A percentile compares a stretch with the other conserved stretches of the same genome.
Conservation (phyloP, 2,888 invertebrate species). For the Galerucella nymphaeae region DNA sequence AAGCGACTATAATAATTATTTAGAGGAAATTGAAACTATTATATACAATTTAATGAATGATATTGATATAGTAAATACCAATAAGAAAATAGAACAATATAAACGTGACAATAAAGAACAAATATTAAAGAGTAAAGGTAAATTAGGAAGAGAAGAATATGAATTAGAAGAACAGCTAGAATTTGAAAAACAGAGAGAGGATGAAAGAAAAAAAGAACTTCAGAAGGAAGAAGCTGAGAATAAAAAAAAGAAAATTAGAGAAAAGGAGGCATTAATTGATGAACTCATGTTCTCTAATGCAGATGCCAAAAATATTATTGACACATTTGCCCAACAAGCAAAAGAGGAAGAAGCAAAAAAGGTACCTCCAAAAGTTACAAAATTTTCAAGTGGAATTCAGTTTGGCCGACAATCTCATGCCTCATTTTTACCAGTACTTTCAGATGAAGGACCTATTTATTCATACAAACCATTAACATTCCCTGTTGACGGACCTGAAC, state of each 20-base stretch:
- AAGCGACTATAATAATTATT: conserved; percentile 93
- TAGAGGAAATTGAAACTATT: conserved; percentile 94
- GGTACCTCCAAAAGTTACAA: conserved; percentile 69
- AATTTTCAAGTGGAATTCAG: conserved; percentile 89
- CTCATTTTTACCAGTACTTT: conserved; percentile 75
- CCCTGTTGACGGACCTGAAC: conserved; percentile 78
- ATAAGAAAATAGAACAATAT: conserved; percentile 90
- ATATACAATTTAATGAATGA: conserved; percentile 92
- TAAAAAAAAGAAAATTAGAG: conserved; percentile 84
- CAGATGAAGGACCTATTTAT: conserved; percentile 83
- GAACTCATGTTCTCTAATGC: conserved; percentile 94
- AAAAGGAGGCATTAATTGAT: conserved; percentile 93
- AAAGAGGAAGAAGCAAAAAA: conserved; percentile 62
- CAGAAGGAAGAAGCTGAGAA: conserved; percentile 75
- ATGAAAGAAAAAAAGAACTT: conserved; percentile 77
- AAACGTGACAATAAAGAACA: conserved; percentile 89
- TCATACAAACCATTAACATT: conserved; percentile 72
- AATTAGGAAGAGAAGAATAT: conserved; percentile 82
- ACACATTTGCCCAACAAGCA: conserved; percentile 76
- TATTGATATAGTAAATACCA: conserved; percentile 88
- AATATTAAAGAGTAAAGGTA: conserved; percentile 83
- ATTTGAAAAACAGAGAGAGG: conserved; percentile 82
- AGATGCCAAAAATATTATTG: conserved; percentile 88
- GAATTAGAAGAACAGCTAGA: conserved; percentile 88
- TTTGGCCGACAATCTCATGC: conserved; percentile 75